Evolutionary conservation across 2,888 invertebrate genomes (phyloP), one percentile per base, ranked within the genome.

Genomic region (Torymus texanus): DNA sequence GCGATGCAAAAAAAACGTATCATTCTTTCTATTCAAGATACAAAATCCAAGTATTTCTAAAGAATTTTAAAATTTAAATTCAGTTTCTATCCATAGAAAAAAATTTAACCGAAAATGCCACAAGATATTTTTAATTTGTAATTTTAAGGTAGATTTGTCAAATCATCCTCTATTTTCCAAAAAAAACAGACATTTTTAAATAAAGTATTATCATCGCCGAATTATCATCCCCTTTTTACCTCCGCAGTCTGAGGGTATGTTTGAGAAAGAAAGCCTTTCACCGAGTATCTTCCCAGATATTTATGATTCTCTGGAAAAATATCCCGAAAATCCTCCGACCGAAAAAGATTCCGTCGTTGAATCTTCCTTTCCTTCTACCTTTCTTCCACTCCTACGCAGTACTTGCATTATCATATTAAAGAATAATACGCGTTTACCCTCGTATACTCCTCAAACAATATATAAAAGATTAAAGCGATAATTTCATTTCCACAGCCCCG

Each of bases 401-500:
- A 10, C n/a, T 55, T 68, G n/a, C 56, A 68, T 66, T 68, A 41
- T 56, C 55, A 68, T 68, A 68, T 68, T 58, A 56, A 68, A 68
- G 56, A 68, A 68, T 68, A 58, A 68, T 66, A 53, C 53, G 51
- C 18, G 18, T 16, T 65, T 50, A 11, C 13, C 16, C 8, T 4
- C 51, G 41, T 8, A 16, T 8, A 16, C 21, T 18, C 18, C 16
- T 66, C 51, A 21, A 51, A 51, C 41, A 14, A 14, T 63, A 16
- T 24, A 11, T 11, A 14, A 16, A 18, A n/a, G 58, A n/a, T 41
- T 41, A 41, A 41, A 41, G 41, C 41, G 41, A 41, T 41, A 41
- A 41, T 41, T 41, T 41, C 41, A 41, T 41, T 41, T 41, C 41
- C 41, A 41, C 41, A 41, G 41, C 10, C 41, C 8, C 5, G 8